Evolutionary conservation across 2,888 invertebrate species (phyloP).

Genomic region (Leptopterna dolabrata): DNA sequence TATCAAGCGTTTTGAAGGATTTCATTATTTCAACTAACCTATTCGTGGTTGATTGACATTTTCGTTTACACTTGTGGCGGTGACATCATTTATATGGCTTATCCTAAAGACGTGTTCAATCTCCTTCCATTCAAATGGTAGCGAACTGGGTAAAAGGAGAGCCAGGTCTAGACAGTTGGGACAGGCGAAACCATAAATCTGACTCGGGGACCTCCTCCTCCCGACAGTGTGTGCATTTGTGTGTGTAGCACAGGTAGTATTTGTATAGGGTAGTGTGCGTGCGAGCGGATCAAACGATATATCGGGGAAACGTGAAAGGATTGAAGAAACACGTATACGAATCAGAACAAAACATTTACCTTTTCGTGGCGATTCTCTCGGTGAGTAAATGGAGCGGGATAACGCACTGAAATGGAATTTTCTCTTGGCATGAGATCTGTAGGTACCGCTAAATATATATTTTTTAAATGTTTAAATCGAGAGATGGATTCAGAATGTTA

Average conservation of each 20-base stretch:
- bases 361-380: neutral
- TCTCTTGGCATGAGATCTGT: neutral
- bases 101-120: neutral
- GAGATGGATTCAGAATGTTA: no score
- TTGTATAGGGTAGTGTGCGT: no score
- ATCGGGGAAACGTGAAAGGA: neutral
- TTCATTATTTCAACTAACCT: no score
- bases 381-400: no score
- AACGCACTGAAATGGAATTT: neutral
- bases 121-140: neutral
- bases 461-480: no score
- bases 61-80: neutral
- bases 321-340: neutral
- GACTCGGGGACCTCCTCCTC: neutral
- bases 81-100: neutral
- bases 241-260: no score
- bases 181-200: neutral
- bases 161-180: neutral
- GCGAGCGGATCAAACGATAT: neutral
- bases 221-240: no score
- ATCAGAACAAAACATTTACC: neutral
- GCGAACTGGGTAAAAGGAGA: neutral
- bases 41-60: no score
- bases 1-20: no score
- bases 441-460: no score